Evolutionary conservation across 2,888 invertebrate species (phyloP).

Genomic region (Drosophila imparisetae): DNA sequence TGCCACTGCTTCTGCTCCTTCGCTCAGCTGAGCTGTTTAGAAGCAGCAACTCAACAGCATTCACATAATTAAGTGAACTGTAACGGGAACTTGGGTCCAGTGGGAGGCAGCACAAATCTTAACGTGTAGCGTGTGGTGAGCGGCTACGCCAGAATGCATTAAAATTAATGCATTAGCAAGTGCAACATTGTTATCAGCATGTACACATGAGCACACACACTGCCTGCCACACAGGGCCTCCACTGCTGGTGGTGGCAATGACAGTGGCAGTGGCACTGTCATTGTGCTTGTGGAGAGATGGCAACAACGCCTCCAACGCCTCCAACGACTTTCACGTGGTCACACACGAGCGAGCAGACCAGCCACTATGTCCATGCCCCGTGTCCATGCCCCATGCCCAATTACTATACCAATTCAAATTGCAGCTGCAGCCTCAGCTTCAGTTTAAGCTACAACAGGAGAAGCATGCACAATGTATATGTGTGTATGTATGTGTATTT

Average conservation of each 20-base stretch:
- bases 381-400: constrained; percentile 13
- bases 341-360: constrained; percentile 73
- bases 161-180: constrained; percentile 79
- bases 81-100: constrained; percentile 45
- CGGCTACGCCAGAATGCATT: constrained; percentile 70
- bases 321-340: constrained; percentile 63
- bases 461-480: constrained; percentile 28
- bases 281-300: constrained; percentile 7
- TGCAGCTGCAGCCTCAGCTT: constrained; percentile 29
- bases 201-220: constrained; percentile 77
- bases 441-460: constrained; percentile 29
- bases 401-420: constrained; percentile 47
- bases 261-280: constrained; percentile 2
- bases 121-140: constrained; percentile 33
- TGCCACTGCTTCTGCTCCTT: neutral
- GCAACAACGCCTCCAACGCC: constrained; percentile 46
- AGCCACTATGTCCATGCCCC: constrained; percentile 25
- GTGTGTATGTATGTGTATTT: neutral
- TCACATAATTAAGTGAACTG: constrained; percentile 73
- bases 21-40: constrained; percentile 23
- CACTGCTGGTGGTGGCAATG: neutral
- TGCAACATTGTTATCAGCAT: constrained; percentile 78
- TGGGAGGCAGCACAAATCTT: constrained; percentile 44
- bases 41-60: constrained; percentile 52
- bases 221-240: neutral